Evolutionary conservation across 1,140 invertebrate genomes (phyloP), one percentile per base, ranked within the genome.

Genomic region (Forficula auricularia): DNA sequence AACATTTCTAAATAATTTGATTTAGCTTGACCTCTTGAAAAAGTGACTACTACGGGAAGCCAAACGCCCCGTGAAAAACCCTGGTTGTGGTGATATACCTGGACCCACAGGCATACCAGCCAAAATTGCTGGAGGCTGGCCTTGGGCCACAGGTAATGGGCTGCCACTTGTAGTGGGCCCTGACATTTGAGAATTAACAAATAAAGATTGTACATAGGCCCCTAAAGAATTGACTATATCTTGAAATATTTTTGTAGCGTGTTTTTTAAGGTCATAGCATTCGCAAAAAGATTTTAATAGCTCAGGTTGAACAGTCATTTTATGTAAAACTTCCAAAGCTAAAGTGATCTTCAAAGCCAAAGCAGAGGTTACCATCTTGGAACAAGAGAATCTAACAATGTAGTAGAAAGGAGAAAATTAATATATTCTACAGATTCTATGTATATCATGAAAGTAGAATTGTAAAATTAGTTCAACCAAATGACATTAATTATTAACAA

Each of bases 321-420:
- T 92, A 58, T 96, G 89, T 15, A 98, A 67, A 2, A 97, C 90
- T 70, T 98, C 94, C 9, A 98, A 60, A 0, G 94, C 91, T 34
- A 96, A 60, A n/a, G n/a, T 12, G 88, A 85, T 41, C 92, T 67
- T 58, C 98, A n/a, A n/a, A n/a, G 92, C 94, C 95, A 98, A 34
- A 78, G n/a, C 69, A 18, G 89, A n/a, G 87, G 63, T 95, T 94
- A 53, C 98, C 94, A n/a, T n/a, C n/a, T n/a, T 9, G 84, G 81
- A 63, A 97, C 91, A 56, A 98, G 61, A 65, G n/a, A 98, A 97
- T 61, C 97, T 96, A 3, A 98, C 86, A 30, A 98, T 82, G 22
- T 98, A 65, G 1, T 91, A 95, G 34, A 98, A 66, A 61, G n/a
- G n/a, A n/a, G n/a, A n/a, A n/a, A n/a, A n/a, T n/a, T n/a, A n/a